phyloP scores from a whole-genome alignment of 2,113 vertebrate species.

The Ahaetulla prasina region DNA sequence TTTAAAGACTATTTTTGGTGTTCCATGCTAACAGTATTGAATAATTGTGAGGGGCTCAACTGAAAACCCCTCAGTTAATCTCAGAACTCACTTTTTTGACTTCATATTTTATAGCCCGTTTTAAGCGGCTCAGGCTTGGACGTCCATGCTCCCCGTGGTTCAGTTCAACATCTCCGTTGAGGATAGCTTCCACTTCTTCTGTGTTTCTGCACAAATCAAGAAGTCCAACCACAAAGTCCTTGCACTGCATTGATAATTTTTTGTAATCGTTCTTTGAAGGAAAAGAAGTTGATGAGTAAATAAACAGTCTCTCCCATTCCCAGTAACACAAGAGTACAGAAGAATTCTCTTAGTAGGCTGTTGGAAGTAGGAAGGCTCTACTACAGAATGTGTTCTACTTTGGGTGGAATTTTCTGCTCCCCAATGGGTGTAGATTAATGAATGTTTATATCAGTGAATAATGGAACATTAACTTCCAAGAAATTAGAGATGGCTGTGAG shows the following conservation, averaged over 20 bases:
- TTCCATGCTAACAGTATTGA: constrained; percentile 16
- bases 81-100: constrained; percentile 87
- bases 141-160: constrained; percentile 60
- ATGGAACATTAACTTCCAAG: background rate
- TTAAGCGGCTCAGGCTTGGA: constrained; percentile 87
- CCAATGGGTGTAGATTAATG: background rate
- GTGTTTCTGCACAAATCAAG: constrained; percentile 94
- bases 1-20: background rate
- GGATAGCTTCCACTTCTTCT: constrained; percentile 91
- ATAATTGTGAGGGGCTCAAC: background rate
- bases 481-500: background rate
- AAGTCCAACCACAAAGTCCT: constrained; percentile 95
- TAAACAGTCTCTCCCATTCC: background rate
- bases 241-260: constrained; percentile 93
- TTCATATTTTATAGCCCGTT: constrained; percentile 95
- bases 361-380: background rate
- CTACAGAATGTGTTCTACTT: background rate
- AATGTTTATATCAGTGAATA: background rate
- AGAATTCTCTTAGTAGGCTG: background rate
- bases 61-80: background rate
- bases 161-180: constrained; percentile 83
- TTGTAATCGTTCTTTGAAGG: constrained; percentile 88
- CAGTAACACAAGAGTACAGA: background rate
- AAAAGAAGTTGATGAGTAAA: constrained; percentile 6
- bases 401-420: background rate